phyloP scores from a whole-genome alignment of 2,888 invertebrate species.

The Nineta flava region DNA sequence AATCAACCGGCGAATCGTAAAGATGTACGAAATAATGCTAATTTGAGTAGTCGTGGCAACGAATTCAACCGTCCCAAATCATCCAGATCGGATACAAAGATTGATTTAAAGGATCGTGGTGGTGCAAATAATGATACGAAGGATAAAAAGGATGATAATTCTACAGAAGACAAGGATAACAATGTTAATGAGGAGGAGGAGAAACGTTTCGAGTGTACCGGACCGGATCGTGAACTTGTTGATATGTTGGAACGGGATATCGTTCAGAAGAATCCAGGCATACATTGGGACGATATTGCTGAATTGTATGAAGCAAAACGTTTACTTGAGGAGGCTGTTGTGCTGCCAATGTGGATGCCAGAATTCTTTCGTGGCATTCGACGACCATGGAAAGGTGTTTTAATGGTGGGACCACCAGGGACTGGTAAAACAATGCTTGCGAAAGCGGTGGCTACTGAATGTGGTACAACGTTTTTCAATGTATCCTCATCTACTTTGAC shows the following conservation, averaged over 20 bases:
- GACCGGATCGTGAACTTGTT: conserved; percentile 78
- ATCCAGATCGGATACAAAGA: conserved; percentile 23
- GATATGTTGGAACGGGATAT: conserved; percentile 89
- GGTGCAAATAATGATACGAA: conserved; percentile 27
- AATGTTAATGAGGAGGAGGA: conserved; percentile 43
- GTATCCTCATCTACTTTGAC: conserved; percentile 93
- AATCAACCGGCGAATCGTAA: conserved; percentile 25
- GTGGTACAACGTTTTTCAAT: conserved; percentile 93
- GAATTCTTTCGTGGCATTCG: conserved; percentile 96
- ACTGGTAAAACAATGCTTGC: conserved; percentile 95
- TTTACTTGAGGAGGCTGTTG: conserved; percentile 90
- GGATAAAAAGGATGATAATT: conserved; percentile 39
- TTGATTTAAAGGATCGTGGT: conserved; percentile 24
- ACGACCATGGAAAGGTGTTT: conserved; percentile 90
- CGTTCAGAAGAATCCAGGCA: conserved; percentile 91
- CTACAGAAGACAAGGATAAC: conserved; percentile 25
- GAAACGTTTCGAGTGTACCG: conserved; percentile 67
- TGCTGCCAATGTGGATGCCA: conserved; percentile 94
- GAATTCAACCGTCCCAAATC: conserved; percentile 22
- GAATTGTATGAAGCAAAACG: conserved; percentile 79
- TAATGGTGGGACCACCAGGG: conserved; percentile 88
- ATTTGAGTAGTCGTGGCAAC: conserved; percentile 16
- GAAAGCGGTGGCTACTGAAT: conserved; percentile 97
- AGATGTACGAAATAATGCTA: conserved; percentile 13
- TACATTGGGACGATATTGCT: conserved; percentile 89